phyloP scores from a whole-genome alignment of 2,797 vertebrate species.

The Acrocephalus scirpaceus region DNA sequence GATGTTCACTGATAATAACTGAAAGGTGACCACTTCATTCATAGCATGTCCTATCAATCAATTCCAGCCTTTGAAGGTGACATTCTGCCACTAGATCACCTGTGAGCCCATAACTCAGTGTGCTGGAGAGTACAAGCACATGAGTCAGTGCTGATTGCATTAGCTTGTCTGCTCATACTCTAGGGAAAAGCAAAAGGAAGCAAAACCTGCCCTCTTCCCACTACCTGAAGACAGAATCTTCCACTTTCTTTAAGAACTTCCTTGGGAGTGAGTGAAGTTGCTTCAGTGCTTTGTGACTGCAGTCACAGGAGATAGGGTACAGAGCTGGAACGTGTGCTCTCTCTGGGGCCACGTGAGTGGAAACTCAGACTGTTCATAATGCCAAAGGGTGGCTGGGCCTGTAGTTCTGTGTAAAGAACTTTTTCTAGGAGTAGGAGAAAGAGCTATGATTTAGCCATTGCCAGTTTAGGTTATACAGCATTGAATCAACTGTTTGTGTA shows the following conservation, averaged over 20 bases:
- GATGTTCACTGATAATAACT: neutral
- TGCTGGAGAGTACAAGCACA: neutral
- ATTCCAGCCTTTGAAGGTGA: neutral
- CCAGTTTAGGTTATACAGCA: neutral
- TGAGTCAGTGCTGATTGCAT: neutral
- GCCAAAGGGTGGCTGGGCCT: neutral
- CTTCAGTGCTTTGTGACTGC: neutral
- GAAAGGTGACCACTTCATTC: neutral
- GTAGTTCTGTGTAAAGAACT: neutral
- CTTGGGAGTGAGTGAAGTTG: neutral
- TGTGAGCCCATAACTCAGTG: neutral
- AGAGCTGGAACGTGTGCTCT: neutral
- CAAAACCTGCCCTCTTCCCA: neutral
- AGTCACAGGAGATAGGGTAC: too few species aligned
- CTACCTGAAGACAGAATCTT: neutral
- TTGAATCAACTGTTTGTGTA: neutral
- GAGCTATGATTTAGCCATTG: neutral
- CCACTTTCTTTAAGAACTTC: neutral
- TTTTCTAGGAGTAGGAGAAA: neutral
- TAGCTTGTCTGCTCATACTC: neutral
- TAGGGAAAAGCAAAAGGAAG: neutral
- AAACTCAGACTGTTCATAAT: accelerated
- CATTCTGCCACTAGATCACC: neutral
- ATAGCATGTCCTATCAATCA: neutral
- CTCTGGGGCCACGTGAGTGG: neutral